Conservation (phyloP, 2,888 invertebrate genomes). For the Galerucella nymphaeae region DNA sequence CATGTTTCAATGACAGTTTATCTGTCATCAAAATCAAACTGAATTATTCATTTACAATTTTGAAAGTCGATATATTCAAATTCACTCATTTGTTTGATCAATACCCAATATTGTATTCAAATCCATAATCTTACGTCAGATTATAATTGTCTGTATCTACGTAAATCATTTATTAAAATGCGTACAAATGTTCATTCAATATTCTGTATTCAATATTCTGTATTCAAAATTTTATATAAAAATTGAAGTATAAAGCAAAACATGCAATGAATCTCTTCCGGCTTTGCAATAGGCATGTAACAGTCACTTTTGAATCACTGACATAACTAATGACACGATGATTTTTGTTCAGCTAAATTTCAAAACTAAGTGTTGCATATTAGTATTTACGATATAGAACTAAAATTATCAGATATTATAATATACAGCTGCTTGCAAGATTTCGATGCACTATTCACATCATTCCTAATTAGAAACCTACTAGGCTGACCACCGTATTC, state of each 20-base stretch:
- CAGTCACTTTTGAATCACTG: too few relatives aligned
- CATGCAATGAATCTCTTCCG: neutral
- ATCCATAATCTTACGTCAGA: slow-evolving; percentile 2
- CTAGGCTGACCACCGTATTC: too few relatives aligned
- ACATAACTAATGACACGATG: too few relatives aligned
- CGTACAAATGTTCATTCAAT: neutral
- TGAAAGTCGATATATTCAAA: neutral
- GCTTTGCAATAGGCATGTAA: too few relatives aligned
- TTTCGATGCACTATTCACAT: too few relatives aligned
- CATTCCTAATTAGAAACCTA: too few relatives aligned
- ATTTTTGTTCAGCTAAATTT: too few relatives aligned
- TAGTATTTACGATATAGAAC: too few relatives aligned
- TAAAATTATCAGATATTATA: too few relatives aligned
- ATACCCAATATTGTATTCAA: slow-evolving; percentile 8
- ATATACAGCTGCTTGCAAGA: too few relatives aligned
- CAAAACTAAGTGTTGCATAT: too few relatives aligned
- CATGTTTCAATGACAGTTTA: too few relatives aligned
- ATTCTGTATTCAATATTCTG: neutral
- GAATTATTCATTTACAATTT: neutral
- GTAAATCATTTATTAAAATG: neutral
- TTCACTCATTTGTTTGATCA: neutral
- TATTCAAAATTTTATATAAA: neutral
- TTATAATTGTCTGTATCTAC: neutral
- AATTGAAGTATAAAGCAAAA: neutral
- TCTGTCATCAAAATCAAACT: neutral